Conservation (phyloP, 2,888 invertebrate genomes). For the Corbicula japonica region DNA sequence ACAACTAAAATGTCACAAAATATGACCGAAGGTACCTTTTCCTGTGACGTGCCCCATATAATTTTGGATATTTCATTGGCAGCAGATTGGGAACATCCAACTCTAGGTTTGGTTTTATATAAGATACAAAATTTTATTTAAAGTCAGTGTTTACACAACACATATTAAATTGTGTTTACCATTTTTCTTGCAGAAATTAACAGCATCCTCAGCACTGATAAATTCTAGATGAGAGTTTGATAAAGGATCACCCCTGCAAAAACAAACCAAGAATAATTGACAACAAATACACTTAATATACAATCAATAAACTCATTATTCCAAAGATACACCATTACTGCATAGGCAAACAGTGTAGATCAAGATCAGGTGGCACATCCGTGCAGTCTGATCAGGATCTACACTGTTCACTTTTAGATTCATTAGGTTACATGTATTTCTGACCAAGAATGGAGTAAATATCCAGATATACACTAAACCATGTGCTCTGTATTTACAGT, state of each 20-base stretch:
- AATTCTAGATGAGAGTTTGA: conserved; percentile 94
- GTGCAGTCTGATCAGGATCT: not conserved
- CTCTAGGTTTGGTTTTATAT: not conserved
- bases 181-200: conserved; percentile 96
- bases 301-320: no score
- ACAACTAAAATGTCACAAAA: not conserved
- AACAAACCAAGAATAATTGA: not conserved
- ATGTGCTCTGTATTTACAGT: no score
- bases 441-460: not conserved
- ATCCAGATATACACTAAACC: not conserved
- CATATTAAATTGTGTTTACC: conserved; percentile 85
- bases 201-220: conserved; percentile 91
- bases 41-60: not conserved
- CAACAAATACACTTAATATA: not conserved
- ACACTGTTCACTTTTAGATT: not conserved
- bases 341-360: no score
- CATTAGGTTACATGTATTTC: not conserved
- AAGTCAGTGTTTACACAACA: not conserved
- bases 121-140: not conserved
- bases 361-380: not conserved
- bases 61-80: not conserved
- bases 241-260: conserved; percentile 95
- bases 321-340: no score
- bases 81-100: not conserved
- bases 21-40: not conserved